phyloP scores from a whole-genome alignment of 2,797 vertebrate species.

The Telmatherina bonti region DNA sequence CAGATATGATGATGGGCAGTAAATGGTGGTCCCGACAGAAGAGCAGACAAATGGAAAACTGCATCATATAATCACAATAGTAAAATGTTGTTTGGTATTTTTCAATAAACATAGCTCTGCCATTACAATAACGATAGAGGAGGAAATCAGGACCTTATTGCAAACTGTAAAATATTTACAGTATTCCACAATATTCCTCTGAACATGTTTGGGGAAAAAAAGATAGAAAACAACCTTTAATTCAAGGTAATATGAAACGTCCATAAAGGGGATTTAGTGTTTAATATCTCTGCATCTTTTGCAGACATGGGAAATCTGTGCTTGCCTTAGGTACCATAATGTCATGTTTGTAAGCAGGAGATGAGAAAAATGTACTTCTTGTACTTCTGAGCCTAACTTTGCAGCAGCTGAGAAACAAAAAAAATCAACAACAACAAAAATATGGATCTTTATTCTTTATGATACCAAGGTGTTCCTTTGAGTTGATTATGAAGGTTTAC shows the following conservation, averaged over 20 bases:
- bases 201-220: slow-evolving; percentile 4
- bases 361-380: neutral
- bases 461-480: too few relatives aligned
- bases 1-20: neutral
- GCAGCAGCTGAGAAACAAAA: neutral
- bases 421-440: too few relatives aligned
- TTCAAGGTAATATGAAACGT: neutral
- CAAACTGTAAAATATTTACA: slow-evolving; percentile 1
- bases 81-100: neutral
- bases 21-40: neutral
- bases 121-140: neutral
- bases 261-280: slow-evolving; percentile 29
- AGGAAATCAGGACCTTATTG: slow-evolving; percentile 3
- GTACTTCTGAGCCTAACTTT: neutral
- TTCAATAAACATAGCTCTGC: neutral
- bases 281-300: slow-evolving; percentile 31
- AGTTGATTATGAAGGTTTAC: too few relatives aligned
- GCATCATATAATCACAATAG: slow-evolving; percentile 1
- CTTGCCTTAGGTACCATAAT: neutral
- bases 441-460: too few relatives aligned
- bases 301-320: neutral
- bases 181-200: slow-evolving; percentile 1
- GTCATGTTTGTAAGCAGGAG: neutral
- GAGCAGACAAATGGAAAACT: neutral
- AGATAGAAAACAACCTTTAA: neutral